Evolutionary conservation across 2,113 vertebrate genomes (phyloP), one percentile per base, ranked within the genome.

Genomic region (Neodontobutis hainanensis): DNA sequence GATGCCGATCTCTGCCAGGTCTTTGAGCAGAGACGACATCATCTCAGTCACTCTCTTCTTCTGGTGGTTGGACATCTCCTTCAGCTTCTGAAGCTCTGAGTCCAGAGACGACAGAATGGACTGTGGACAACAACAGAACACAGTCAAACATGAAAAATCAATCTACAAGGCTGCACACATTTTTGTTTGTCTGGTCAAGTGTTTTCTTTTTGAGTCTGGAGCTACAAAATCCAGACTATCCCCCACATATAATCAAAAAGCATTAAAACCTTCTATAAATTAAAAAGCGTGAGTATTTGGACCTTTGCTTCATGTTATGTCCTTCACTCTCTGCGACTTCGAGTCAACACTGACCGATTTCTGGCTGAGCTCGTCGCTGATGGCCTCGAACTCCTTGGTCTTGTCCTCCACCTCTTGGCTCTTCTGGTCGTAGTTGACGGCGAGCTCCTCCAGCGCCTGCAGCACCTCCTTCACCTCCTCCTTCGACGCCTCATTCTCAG

Each of bases 21-120:
- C 97, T 89, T 99, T 99, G 14, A 99, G 91, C 81, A 99, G 92
- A 16, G 97, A 99, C 0, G 96, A 95, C 96, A 99, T 98, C 97
- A 99, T 98, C 87, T 99, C 96, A 0, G 96, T 95, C 6, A 96
- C 95, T 78, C 97, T 91, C 87, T 99, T 99, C 87, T 95, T 98
- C 86, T 99, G 97, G 85, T 99, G 97, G 87, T 97, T 98, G 75
- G 96, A 97, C 96, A 97, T 97, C 88, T 98, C 96, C 87, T 99
- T 98, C 53, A 98, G 93, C 86, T 98, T 98, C 89, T 99, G 97
- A 63, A 98, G 95, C 76, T 99, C 97, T 14, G 95, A 95, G 92
- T 99, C 97, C 91, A 98, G 93, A 79, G 94, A 97, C 9, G 94
- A 93, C 87, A 99, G 91, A 80, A 92, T 93, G 38, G 93, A 93